Evolutionary conservation across 2,888 invertebrate genomes (phyloP).

Genomic region (Leptinotarsa juncta): DNA sequence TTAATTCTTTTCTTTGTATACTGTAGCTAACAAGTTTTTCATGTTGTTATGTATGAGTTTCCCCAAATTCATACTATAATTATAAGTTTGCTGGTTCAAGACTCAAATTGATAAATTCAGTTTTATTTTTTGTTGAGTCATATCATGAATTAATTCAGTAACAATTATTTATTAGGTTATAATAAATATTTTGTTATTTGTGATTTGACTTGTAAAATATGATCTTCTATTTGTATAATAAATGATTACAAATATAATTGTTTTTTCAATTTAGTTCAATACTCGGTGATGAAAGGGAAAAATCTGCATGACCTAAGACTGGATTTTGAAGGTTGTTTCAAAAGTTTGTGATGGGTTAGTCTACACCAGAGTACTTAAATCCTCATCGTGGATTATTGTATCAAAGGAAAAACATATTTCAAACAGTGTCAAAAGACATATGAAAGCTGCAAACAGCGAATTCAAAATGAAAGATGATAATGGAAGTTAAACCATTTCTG

Average conservation of each 20-base stretch:
- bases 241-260: constrained; percentile 6
- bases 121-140: constrained; percentile 36
- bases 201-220: constrained; percentile 13
- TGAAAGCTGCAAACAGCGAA: too few species aligned
- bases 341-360: too few species aligned
- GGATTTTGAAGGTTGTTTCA: too few species aligned
- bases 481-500: too few species aligned
- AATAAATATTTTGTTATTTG: constrained; percentile 36
- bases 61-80: neutral
- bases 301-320: too few species aligned
- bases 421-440: too few species aligned
- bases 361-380: too few species aligned
- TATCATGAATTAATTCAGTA: neutral
- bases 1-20: neutral
- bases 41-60: neutral
- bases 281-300: too few species aligned
- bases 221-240: constrained; percentile 2
- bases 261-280: neutral
- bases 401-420: too few species aligned
- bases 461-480: too few species aligned
- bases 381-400: too few species aligned
- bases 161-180: constrained; percentile 35
- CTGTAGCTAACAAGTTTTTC: neutral
- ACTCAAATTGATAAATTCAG: constrained; percentile 26
- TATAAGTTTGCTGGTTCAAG: constrained; percentile 6